Evolutionary conservation across 2,888 invertebrate species (phyloP).

Genomic region (Mesorhabditis belari): DNA sequence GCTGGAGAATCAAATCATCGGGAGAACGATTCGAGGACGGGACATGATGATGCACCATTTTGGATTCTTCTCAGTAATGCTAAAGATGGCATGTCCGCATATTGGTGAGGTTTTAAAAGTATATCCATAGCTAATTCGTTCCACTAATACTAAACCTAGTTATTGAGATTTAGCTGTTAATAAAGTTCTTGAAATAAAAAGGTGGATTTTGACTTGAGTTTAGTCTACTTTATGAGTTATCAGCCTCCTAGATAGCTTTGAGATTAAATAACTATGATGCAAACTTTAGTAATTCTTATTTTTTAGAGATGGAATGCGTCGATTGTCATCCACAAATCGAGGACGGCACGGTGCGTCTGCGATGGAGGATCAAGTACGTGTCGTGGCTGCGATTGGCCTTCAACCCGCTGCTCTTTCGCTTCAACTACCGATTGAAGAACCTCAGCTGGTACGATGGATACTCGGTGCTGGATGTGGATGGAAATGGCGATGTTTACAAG

Average conservation of each 20-base stretch:
- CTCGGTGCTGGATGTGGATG: conserved; percentile 45
- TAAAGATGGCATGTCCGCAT: neutral
- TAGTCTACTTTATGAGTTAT: conserved; percentile 6
- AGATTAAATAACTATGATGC: neutral
- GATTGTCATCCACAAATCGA: conserved; percentile 39
- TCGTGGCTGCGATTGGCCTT: conserved; percentile 21
- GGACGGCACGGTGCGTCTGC: conserved; percentile 48
- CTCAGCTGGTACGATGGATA: conserved; percentile 49
- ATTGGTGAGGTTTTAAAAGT: too few relatives aligned
- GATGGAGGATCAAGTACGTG: conserved; percentile 48
- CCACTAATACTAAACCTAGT: too few relatives aligned
- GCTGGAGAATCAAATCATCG: conserved; percentile 42
- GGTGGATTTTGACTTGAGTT: neutral
- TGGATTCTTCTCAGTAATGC: conserved; percentile 9
- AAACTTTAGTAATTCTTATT: neutral
- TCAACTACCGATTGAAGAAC: conserved; percentile 29
- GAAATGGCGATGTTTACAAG: conserved; percentile 46
- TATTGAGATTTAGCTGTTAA: too few relatives aligned
- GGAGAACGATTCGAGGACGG: conserved; percentile 22
- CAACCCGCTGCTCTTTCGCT: conserved; percentile 25
- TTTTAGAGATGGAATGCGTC: conserved; percentile 9
- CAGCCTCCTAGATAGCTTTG: too few relatives aligned
- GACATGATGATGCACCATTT: conserved; percentile 37
- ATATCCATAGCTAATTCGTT: too few relatives aligned
- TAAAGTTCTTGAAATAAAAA: too few relatives aligned